phyloP scores from a whole-genome alignment of 2,888 invertebrate species.

The Criorhina ranunculi region DNA sequence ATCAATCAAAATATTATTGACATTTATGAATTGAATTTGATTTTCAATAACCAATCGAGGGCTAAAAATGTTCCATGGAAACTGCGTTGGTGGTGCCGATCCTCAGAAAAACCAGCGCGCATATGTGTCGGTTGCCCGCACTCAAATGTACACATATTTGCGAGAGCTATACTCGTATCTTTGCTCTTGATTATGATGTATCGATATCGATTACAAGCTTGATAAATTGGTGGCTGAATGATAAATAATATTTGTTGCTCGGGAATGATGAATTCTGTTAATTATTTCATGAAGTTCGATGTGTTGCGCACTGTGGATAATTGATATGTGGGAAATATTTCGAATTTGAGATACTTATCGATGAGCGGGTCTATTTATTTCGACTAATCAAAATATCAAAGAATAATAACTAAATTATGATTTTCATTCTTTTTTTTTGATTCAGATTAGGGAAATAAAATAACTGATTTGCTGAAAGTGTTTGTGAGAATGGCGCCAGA shows the following conservation, averaged over 20 bases:
- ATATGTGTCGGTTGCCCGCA: slow-evolving; percentile 38
- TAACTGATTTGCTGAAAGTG: slow-evolving; percentile 32
- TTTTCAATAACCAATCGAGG: slow-evolving; percentile 66
- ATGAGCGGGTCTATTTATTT: slow-evolving; percentile 26
- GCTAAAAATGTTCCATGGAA: slow-evolving; percentile 9
- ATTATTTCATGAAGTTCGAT: slow-evolving; percentile 53
- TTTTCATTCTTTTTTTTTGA: neutral
- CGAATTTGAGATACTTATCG: slow-evolving; percentile 42
- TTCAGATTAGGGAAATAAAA: slow-evolving; percentile 29
- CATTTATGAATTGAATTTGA: slow-evolving; percentile 61
- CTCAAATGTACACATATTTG: slow-evolving; percentile 50
- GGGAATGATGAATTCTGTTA: slow-evolving; percentile 53
- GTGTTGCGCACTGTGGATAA: slow-evolving; percentile 9
- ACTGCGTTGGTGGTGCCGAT: slow-evolving; percentile 33
- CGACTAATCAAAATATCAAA: slow-evolving; percentile 28
- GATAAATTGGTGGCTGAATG: slow-evolving; percentile 68
- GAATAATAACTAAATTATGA: slow-evolving; percentile 29
- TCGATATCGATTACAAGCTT: slow-evolving; percentile 71
- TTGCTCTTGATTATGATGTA: slow-evolving; percentile 69
- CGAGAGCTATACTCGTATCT: slow-evolving; percentile 31
- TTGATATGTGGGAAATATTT: slow-evolving; percentile 26
- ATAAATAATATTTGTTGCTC: slow-evolving; percentile 50
- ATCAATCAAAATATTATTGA: slow-evolving; percentile 69
- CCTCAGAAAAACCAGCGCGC: slow-evolving; percentile 38
- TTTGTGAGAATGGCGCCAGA: slow-evolving; percentile 49